phyloP scores from a whole-genome alignment of 1,140 invertebrate species.

The Microplitis demolitor region DNA sequence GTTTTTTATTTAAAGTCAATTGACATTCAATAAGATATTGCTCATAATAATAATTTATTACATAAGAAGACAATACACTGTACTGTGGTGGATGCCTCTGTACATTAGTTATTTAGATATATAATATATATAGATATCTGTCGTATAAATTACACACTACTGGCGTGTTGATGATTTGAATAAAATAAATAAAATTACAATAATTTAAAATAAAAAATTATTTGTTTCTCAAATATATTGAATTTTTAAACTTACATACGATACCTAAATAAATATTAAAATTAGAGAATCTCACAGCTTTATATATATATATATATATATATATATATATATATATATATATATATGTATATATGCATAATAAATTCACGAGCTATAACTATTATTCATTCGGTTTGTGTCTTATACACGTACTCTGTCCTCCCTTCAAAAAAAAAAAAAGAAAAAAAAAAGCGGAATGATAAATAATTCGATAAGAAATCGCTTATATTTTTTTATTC shows the following conservation, averaged over 20 bases:
- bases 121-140: neutral
- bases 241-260: too few species aligned
- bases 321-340: too few species aligned
- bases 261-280: neutral
- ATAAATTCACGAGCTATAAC: slow-evolving; percentile 16
- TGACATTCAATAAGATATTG: neutral
- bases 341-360: too few species aligned
- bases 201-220: neutral
- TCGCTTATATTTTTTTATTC: too few species aligned
- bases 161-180: neutral
- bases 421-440: neutral
- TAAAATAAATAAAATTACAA: neutral
- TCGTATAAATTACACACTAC: neutral
- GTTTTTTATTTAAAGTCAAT: neutral
- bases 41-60: neutral
- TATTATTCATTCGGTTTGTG: slow-evolving; percentile 3
- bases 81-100: neutral
- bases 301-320: too few species aligned
- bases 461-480: too few species aligned
- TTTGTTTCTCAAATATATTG: neutral
- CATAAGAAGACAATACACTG: neutral
- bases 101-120: neutral
- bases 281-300: neutral
- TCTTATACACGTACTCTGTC: neutral
- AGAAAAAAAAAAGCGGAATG: neutral